A percentile compares a stretch with the other conserved stretches of the same genome.
phyloP scores from a whole-genome alignment of 2,113 vertebrate species.

The Epinephelus moara region DNA sequence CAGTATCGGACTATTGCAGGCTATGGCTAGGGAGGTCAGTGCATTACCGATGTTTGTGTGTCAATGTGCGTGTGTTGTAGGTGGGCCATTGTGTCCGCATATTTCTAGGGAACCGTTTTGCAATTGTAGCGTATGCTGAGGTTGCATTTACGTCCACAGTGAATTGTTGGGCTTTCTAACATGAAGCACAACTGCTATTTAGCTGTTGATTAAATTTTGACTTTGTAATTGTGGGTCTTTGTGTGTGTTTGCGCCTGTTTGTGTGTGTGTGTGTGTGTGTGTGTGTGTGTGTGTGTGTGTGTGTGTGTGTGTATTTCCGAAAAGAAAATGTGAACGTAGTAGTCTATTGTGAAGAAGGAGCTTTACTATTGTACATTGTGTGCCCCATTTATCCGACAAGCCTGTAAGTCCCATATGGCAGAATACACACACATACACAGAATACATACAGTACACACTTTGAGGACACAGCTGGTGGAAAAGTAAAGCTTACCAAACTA shows the following conservation, averaged over 20 bases:
- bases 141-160: constrained; percentile 35
- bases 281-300: constrained; percentile 7
- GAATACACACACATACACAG: constrained; percentile 39
- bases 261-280: neutral
- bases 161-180: constrained; percentile 30
- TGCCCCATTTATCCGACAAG: constrained; percentile 50
- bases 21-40: constrained; percentile 57
- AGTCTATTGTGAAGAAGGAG: constrained; percentile 19
- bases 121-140: constrained; percentile 44
- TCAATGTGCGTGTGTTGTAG: constrained; percentile 9
- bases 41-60: constrained; percentile 31
- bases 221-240: neutral
- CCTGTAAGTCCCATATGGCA: constrained; percentile 26
- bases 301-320: neutral
- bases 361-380: constrained; percentile 31
- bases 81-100: constrained; percentile 38
- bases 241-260: neutral
- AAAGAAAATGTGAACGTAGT: constrained; percentile 9
- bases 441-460: constrained; percentile 27
- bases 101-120: constrained; percentile 30
- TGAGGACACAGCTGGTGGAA: constrained; percentile 63
- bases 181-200: constrained; percentile 24
- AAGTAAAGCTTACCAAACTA: constrained; percentile 59
- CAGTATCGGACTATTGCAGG: constrained; percentile 62
- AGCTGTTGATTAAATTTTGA: constrained; percentile 27